Evolutionary conservation across 2,113 vertebrate genomes (phyloP), one percentile per base, ranked within the genome.

Genomic region (Podarcis muralis): DNA sequence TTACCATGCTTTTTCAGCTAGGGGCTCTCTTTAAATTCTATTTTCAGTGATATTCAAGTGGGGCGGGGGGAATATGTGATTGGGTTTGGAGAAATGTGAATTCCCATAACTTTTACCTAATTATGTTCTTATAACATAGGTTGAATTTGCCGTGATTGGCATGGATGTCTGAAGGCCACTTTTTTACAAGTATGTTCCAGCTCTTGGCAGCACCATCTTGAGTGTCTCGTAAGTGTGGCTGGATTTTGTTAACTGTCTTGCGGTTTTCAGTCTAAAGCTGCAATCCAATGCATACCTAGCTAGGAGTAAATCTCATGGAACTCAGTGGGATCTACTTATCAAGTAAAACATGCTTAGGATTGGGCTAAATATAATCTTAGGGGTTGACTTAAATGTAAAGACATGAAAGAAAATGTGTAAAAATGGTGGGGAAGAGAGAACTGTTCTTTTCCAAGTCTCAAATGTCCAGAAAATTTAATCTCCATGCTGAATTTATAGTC

Each of bases 191-290:
- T 71, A 48, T 92, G 87, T 83, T 93, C 37, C 90, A 93, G 76
- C 23, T 0, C 40, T 87, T 90, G 87, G 15, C 1, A 0, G 3
- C 72, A 12, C 66, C 2, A 0, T 92, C 69, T 89, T 18, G 72
- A 43, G 57, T 91, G 83, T 90, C 62, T 35, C 9, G 87, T 91
- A 88, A 93, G 90, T 13, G 89, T 93, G 93, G 91, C 95, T 94
- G 91, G 90, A 83, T 85, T 59, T 37, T 53, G 30, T 53, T 65
- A 86, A 32, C 8, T 77, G 66, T 20, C 15, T 77, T 78, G 25
- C 22, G 1, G 59, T 81, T 22, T 81, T 59, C 5, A 43, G 18
- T 74, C 13, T 81, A 27, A 65, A 35, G 15, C 66, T 62, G 27
- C n/a, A 75, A 43, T 75, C 71, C 35, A 32, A 20, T 88, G 65